phyloP scores from a whole-genome alignment of 2,888 invertebrate genomes.

The Nomada fucata region DNA sequence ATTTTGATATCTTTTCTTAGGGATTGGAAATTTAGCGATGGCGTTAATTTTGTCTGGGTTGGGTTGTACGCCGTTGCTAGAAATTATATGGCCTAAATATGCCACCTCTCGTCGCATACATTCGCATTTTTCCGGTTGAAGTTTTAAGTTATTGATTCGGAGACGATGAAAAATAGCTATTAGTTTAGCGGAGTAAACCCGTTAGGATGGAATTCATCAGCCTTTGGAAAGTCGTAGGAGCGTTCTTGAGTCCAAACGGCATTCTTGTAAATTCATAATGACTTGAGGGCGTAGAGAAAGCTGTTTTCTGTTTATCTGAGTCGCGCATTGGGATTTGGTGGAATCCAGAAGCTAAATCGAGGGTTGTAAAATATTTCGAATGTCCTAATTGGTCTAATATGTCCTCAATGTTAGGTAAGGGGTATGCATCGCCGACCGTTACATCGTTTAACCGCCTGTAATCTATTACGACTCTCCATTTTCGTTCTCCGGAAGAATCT shows the following conservation, averaged over 20 bases:
- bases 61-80: constrained; percentile 12
- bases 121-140: constrained; percentile 21
- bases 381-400: not conserved
- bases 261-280: constrained; percentile 13
- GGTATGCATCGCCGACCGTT: not conserved
- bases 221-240: constrained; percentile 4
- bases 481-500: not conserved
- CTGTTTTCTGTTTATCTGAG: not conserved
- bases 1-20: constrained; percentile 17
- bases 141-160: not conserved
- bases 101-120: constrained; percentile 11
- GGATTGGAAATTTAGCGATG: not conserved
- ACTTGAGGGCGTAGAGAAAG: constrained; percentile 11
- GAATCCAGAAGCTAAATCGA: not conserved
- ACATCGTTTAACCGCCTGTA: not conserved
- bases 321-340: not conserved
- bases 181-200: constrained; percentile 7
- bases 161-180: constrained; percentile 11
- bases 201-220: not conserved
- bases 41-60: constrained; percentile 19
- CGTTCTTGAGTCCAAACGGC: not conserved
- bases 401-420: not conserved
- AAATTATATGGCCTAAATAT: constrained; percentile 29
- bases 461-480: not conserved
- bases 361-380: constrained; percentile 1